Evolutionary conservation across 2,888 invertebrate genomes (phyloP).

Genomic region (Eupithecia abbreviata): DNA sequence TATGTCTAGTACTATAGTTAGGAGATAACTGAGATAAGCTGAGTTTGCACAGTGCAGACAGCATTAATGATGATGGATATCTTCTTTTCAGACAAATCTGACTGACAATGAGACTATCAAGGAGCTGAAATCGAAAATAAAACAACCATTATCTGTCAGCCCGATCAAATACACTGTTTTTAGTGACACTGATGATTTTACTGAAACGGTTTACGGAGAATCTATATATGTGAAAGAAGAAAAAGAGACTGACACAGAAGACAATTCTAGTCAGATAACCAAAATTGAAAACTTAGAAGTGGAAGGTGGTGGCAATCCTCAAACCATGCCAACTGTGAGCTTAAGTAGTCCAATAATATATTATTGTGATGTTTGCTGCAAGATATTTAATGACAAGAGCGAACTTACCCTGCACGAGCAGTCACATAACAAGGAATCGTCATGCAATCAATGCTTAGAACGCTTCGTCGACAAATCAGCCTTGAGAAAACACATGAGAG

Average conservation of each 20-base stretch:
- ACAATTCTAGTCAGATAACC: not conserved
- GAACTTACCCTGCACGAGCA: not conserved
- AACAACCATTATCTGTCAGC: not conserved
- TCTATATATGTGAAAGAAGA: not conserved
- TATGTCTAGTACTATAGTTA: not conserved
- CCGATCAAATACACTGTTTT: not conserved
- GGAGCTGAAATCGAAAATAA: not conserved
- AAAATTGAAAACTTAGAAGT: not conserved
- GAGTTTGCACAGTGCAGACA: not conserved
- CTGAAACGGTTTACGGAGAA: not conserved
- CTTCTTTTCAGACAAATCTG: not conserved
- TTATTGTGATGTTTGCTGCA: not conserved
- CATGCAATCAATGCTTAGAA: not conserved
- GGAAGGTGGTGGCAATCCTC: not conserved
- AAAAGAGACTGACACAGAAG: not conserved
- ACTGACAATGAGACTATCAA: not conserved
- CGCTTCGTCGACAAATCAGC: not conserved
- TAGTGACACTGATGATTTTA: not conserved
- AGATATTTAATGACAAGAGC: not conserved
- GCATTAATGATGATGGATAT: not conserved
- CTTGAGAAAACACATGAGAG: slow-evolving; percentile 7
- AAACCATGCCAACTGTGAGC: not conserved
- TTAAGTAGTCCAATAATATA: not conserved
- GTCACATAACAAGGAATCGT: not conserved
- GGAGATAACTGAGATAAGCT: not conserved